Percentiles rank a stretch among this genome's conserved stretches.
These are phyloP conservation scores for Gadopsis marmoratus DNA, from an alignment of 2,797 vertebrate genomes.

Conservation along the genomic window DNA sequence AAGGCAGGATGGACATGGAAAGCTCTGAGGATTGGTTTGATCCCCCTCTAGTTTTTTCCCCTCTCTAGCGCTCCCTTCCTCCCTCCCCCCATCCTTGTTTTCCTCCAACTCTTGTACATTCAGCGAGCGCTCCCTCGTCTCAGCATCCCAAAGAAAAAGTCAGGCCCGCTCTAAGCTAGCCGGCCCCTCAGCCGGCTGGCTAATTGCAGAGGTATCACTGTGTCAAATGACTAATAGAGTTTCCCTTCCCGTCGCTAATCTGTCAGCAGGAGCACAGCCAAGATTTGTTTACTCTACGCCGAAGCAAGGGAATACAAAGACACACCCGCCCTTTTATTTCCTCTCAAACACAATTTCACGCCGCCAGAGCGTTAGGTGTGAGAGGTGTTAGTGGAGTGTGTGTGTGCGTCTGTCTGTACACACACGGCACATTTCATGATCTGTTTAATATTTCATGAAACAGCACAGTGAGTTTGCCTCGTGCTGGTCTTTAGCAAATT, in stretches of 20 bases:
- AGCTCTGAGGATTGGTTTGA: constrained; percentile 69
- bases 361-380: constrained; percentile 51
- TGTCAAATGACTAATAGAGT: constrained; percentile 82
- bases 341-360: constrained; percentile 69
- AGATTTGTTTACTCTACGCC: constrained; percentile 75
- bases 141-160: constrained; percentile 55
- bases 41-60: constrained; percentile 21
- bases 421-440: constrained; percentile 33
- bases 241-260: constrained; percentile 74
- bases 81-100: background rate
- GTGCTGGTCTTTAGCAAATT: constrained; percentile 11
- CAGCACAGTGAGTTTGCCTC: constrained; percentile 11
- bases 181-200: constrained; percentile 59
- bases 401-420: constrained; percentile 16
- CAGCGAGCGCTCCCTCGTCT: constrained; percentile 37
- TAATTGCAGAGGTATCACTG: constrained; percentile 80
- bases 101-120: constrained; percentile 40
- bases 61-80: background rate
- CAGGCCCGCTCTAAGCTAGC: constrained; percentile 40
- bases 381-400: constrained; percentile 34
- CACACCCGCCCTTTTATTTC: constrained; percentile 65
- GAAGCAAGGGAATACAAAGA: constrained; percentile 68
- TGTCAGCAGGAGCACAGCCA: constrained; percentile 71
- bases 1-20: constrained; percentile 50
- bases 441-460: constrained; percentile 58